Conservation (phyloP, 2,888 invertebrate species). For the Drosophila yooni region DNA sequence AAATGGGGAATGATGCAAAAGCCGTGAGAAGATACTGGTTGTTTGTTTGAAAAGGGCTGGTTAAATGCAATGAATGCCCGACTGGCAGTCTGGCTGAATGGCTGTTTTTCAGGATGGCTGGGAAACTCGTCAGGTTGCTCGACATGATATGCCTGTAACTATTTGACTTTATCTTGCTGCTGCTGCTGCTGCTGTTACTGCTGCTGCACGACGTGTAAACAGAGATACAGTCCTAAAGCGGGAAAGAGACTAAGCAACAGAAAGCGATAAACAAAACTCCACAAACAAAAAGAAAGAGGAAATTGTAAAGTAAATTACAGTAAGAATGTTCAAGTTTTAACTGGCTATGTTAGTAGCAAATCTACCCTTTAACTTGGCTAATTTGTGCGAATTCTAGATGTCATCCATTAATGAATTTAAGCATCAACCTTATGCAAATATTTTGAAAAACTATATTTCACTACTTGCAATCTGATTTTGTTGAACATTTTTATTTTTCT, state of each 20-base stretch:
- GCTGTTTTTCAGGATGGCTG: constrained; percentile 31
- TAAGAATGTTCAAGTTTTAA: background rate
- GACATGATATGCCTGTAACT: constrained; percentile 73
- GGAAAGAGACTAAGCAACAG: constrained; percentile 20
- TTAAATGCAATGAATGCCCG: constrained; percentile 43
- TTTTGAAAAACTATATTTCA: background rate
- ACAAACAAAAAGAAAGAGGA: constrained; percentile 11
- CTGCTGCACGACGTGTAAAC: constrained; percentile 54
- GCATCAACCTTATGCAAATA: background rate
- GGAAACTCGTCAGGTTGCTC: constrained; percentile 54
- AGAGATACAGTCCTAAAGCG: constrained; percentile 30
- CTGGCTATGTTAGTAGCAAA: background rate
- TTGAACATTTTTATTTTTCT: background rate
- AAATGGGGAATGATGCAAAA: constrained; percentile 17
- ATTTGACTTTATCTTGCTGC: constrained; percentile 74
- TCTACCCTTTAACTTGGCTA: constrained; percentile 10
- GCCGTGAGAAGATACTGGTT: constrained; percentile 14
- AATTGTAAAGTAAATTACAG: background rate
- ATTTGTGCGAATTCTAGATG: background rate
- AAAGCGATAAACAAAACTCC: constrained; percentile 48
- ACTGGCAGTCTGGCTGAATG: constrained; percentile 22
- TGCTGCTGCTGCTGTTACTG: constrained; percentile 41
- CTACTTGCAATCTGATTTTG: background rate
- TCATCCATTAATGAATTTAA: background rate
- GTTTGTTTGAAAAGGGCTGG: constrained; percentile 31